A percentile compares a stretch with the other conserved stretches of the same genome.
Evolutionary conservation across 2,888 invertebrate genomes (phyloP).

Genomic region (Polydesmus complanatus): DNA sequence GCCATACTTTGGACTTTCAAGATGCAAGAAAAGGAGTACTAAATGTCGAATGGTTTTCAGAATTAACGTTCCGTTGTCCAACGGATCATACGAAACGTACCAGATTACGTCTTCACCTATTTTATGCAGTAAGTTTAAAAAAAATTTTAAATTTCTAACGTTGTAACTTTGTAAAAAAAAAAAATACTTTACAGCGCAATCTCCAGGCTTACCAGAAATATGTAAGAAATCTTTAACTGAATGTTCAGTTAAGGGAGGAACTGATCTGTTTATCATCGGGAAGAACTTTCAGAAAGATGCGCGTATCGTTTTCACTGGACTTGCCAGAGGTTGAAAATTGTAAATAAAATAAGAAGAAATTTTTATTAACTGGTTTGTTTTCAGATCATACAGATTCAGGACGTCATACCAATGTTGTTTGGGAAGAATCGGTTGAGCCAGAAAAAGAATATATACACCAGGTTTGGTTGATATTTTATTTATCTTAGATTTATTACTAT

Average conservation of each 20-base stretch:
- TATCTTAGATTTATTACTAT: neutral
- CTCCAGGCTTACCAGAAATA: slow-evolving; percentile 81
- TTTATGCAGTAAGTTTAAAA: slow-evolving; percentile 67
- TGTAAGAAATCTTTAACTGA: slow-evolving; percentile 73
- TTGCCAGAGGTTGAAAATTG: slow-evolving; percentile 6
- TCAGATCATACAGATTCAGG: neutral
- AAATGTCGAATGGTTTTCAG: slow-evolving; percentile 89
- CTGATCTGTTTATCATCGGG: slow-evolving; percentile 73
- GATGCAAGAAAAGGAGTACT: slow-evolving; percentile 76
- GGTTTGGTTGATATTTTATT: slow-evolving; percentile 36
- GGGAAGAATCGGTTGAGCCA: slow-evolving; percentile 70
- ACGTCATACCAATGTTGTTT: slow-evolving; percentile 31
- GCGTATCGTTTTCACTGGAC: slow-evolving; percentile 55
- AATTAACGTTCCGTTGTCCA: slow-evolving; percentile 59
- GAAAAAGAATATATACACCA: slow-evolving; percentile 81
- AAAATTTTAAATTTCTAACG: neutral
- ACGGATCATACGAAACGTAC: slow-evolving; percentile 64
- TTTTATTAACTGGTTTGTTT: neutral
- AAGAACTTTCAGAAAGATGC: slow-evolving; percentile 88
- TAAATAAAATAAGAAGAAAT: neutral
- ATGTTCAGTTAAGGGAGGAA: slow-evolving; percentile 62
- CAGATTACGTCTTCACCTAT: slow-evolving; percentile 83
- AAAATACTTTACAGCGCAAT: slow-evolving; percentile 80
- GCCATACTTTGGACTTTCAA: slow-evolving; percentile 28
- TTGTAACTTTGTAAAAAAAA: too few relatives aligned